Conservation (phyloP, 2,113 vertebrate species). For the Syngnathoides biaculeatus region DNA sequence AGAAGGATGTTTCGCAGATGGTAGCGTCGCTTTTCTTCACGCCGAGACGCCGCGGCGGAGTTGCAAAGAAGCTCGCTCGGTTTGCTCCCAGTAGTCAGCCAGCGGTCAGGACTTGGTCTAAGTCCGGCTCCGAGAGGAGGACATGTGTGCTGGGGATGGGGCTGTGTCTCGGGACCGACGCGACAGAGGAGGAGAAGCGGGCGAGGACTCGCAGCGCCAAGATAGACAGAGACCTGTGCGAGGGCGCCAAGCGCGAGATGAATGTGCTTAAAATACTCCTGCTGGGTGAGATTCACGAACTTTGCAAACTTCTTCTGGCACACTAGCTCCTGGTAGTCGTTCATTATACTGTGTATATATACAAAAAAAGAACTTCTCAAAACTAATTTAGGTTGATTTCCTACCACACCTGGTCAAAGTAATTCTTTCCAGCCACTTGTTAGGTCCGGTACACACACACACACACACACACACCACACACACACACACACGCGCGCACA, state of each 20-base stretch:
- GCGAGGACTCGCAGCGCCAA: constrained; percentile 65
- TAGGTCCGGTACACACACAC: neutral
- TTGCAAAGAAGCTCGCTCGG: neutral
- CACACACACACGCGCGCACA: too few species aligned
- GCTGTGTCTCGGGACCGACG: constrained; percentile 74
- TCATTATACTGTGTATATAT: too few species aligned
- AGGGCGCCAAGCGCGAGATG: constrained; percentile 70
- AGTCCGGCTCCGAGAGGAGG: constrained; percentile 29
- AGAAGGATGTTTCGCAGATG: constrained; percentile 14
- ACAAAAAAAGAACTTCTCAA: neutral
- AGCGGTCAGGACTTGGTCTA: constrained; percentile 1
- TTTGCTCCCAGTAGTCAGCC: constrained; percentile 9
- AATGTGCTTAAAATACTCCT: constrained; percentile 76
- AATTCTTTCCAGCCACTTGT: neutral
- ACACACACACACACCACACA: too few species aligned
- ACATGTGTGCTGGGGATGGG: constrained; percentile 69
- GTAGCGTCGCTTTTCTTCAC: neutral
- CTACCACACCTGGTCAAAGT: too few species aligned
- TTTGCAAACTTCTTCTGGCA: neutral
- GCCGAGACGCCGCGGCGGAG: neutral
- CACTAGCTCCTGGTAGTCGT: neutral
- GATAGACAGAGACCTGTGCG: constrained; percentile 72
- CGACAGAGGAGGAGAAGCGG: constrained; percentile 71
- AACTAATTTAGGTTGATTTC: neutral
- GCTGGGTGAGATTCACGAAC: constrained; percentile 62